Percentiles rank a stretch among this genome's conserved stretches.
These are phyloP conservation scores for Actinia equina DNA, from an alignment of 64 coral and sea anemone species.

Conservation along the genomic window DNA sequence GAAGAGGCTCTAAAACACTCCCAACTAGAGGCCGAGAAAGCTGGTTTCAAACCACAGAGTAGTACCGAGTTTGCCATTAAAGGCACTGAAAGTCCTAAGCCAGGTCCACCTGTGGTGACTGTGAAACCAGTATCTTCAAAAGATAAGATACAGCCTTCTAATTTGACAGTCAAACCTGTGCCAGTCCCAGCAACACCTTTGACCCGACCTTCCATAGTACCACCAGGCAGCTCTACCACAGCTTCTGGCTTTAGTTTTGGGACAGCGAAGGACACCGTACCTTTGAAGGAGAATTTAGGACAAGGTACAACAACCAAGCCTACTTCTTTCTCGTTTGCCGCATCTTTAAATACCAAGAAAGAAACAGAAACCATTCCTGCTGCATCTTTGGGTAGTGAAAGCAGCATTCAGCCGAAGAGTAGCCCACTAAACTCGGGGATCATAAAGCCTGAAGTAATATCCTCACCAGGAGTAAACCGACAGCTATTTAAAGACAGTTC, in stretches of 20 bases:
- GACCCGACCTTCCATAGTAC: slow-evolving; percentile 21
- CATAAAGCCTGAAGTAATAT: neutral
- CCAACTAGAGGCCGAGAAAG: slow-evolving; percentile 33
- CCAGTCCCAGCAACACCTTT: neutral
- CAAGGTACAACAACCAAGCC: neutral
- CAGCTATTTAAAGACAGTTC: neutral
- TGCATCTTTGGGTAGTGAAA: neutral
- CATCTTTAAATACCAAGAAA: neutral
- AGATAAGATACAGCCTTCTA: slow-evolving; percentile 18
- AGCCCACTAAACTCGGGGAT: neutral
- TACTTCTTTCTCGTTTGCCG: neutral
- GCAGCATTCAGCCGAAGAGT: neutral
- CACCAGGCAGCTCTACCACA: neutral
- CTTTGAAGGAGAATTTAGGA: neutral
- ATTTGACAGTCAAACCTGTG: slow-evolving; percentile 50
- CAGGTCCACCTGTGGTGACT: slow-evolving; percentile 52
- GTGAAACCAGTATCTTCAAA: slow-evolving; percentile 34
- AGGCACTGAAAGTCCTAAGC: slow-evolving; percentile 9
- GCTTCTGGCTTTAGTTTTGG: neutral
- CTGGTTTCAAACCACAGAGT: slow-evolving; percentile 36
- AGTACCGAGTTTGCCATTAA: slow-evolving; percentile 62
- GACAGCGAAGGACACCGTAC: neutral
- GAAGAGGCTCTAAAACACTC: slow-evolving; percentile 43
- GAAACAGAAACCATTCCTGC: neutral
- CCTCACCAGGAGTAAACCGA: slow-evolving; percentile 3